phyloP scores from a whole-genome alignment of 2,113 vertebrate species.

The Notiomystis cincta region DNA sequence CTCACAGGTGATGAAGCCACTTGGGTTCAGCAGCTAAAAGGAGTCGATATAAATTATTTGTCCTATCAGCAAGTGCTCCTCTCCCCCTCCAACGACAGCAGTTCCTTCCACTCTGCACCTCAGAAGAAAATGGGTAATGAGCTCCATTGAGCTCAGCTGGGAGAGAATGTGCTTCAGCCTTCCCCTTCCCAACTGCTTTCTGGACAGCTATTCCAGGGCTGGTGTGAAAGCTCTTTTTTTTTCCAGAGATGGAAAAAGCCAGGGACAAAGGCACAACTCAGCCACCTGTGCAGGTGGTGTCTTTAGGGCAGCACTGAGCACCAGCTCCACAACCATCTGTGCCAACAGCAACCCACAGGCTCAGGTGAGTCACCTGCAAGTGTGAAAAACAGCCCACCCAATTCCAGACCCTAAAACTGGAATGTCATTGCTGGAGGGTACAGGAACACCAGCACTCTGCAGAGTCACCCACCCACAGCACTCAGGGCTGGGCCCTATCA shows the following conservation, averaged over 20 bases:
- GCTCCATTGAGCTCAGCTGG: neutral
- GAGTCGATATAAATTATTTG: neutral
- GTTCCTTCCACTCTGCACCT: neutral
- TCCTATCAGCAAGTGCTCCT: neutral
- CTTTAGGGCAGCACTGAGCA: neutral
- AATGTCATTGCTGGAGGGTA: neutral
- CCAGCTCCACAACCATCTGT: fast-evolving
- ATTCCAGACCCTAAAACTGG: neutral
- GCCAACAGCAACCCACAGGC: neutral
- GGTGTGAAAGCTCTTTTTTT: neutral
- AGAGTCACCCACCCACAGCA: neutral
- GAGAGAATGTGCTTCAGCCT: neutral
- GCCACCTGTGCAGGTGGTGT: no score
- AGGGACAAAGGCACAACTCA: neutral
- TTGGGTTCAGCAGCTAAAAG: neutral
- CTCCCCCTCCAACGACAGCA: fast-evolving
- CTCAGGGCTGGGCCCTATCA: neutral
- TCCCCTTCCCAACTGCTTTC: neutral
- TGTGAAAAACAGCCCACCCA: neutral
- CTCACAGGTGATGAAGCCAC: neutral
- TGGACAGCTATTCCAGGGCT: neutral
- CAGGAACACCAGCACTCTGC: neutral
- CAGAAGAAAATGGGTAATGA: neutral
- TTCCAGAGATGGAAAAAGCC: neutral
- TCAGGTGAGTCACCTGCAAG: neutral